A percentile compares a stretch with the other conserved stretches of the same genome.
phyloP scores from a whole-genome alignment of 1,140 invertebrate species.

The Asbolus verrucosus region DNA sequence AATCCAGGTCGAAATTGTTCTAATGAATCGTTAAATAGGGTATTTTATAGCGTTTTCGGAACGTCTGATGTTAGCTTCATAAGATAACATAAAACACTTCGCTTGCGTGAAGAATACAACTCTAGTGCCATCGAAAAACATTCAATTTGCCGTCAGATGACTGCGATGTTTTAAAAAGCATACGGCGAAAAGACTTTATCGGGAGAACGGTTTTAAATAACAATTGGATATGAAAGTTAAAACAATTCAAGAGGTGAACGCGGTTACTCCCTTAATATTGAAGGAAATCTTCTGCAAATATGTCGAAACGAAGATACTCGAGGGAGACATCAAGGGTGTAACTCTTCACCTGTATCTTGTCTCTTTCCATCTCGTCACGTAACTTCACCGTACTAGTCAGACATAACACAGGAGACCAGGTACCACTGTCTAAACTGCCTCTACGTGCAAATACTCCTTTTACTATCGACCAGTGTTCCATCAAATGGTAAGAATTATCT shows the following conservation, averaged over 20 bases:
- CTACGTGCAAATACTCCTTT: constrained; percentile 37
- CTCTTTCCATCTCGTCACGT: constrained; percentile 21
- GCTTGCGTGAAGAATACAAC: no score
- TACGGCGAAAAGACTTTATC: no score
- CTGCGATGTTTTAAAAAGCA: not conserved
- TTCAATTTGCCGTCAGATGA: no score
- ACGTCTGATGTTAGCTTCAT: not conserved
- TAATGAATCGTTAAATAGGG: constrained; percentile 40
- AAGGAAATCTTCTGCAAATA: constrained; percentile 35
- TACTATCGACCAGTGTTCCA: constrained; percentile 30
- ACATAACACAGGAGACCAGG: constrained; percentile 29
- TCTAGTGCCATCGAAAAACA: no score
- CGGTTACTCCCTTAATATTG: constrained; percentile 26
- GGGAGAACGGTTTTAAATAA: constrained; percentile 23
- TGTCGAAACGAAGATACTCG: constrained; percentile 7
- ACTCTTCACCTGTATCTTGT: constrained; percentile 28
- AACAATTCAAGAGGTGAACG: no score
- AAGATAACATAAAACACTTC: no score
- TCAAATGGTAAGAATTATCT: constrained; percentile 30
- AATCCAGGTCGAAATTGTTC: constrained; percentile 15
- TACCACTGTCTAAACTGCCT: constrained; percentile 35
- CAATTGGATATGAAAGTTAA: constrained; percentile 21
- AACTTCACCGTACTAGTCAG: constrained; percentile 14
- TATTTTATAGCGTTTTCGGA: constrained; percentile 13
- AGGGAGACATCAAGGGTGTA: constrained; percentile 24